These are phyloP conservation scores for Lithosia quadra DNA, from an alignment of 2,888 invertebrate species.

Conservation along the genomic window DNA sequence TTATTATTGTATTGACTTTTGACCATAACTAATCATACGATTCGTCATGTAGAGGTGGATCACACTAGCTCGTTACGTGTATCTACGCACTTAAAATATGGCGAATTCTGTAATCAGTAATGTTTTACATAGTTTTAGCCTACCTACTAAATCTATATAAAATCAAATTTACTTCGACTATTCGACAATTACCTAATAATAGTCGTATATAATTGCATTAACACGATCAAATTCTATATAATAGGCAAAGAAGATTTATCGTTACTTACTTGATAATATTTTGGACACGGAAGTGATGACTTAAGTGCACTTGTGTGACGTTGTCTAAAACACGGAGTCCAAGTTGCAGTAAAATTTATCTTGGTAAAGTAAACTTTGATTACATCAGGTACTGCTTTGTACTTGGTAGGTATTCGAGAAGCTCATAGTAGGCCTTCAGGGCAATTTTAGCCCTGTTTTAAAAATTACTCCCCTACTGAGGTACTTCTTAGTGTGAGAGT, in stretches of 20 bases:
- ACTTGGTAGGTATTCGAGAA: too few relatives aligned
- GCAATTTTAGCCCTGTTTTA: too few relatives aligned
- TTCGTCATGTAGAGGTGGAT: slow-evolving; percentile 29
- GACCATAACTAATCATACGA: slow-evolving; percentile 31
- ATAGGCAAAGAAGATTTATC: neutral
- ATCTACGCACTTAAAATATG: neutral
- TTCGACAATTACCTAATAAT: neutral
- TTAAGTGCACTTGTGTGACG: too few relatives aligned
- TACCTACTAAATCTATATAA: too few relatives aligned
- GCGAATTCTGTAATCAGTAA: neutral
- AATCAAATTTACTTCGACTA: too few relatives aligned
- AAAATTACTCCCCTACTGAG: too few relatives aligned
- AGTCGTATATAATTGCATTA: neutral
- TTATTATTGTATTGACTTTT: slow-evolving; percentile 35
- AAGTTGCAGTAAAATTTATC: neutral
- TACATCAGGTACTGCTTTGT: too few relatives aligned
- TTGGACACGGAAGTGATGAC: neutral
- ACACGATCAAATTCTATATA: neutral
- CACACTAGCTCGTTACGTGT: neutral
- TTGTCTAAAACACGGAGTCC: neutral
- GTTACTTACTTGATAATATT: neutral
- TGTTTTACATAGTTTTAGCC: neutral
- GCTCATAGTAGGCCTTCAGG: too few relatives aligned
- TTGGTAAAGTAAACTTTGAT: too few relatives aligned
- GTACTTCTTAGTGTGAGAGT: too few relatives aligned